phyloP scores from a whole-genome alignment of 1,140 invertebrate species.

The Habropoda laboriosa region DNA sequence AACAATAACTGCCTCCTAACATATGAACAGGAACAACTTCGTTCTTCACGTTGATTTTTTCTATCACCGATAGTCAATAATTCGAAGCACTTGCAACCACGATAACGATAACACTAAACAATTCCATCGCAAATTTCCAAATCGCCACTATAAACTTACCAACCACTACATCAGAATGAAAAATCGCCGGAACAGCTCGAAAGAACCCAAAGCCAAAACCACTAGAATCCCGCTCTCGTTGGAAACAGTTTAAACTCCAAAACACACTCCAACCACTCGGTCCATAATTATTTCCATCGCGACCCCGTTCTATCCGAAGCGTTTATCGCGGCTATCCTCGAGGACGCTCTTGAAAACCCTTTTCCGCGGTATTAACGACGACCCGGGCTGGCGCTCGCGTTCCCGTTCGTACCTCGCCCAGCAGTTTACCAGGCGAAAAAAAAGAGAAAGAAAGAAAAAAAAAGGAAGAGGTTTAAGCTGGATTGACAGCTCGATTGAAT shows the following conservation, averaged over 20 bases:
- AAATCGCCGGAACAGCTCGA: too few species aligned
- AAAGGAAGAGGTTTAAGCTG: too few species aligned
- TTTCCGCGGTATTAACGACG: conserved; percentile 9
- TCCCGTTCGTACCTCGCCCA: not conserved
- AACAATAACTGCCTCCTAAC: too few species aligned
- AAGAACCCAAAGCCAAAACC: not conserved
- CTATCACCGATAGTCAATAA: too few species aligned
- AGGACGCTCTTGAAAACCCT: not conserved
- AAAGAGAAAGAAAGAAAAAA: too few species aligned
- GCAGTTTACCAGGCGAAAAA: conserved; percentile 26
- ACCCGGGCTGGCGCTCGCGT: not conserved
- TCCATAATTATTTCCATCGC: conserved; percentile 13
- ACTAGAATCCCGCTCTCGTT: not conserved
- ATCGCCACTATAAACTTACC: too few species aligned
- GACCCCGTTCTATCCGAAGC: not conserved
- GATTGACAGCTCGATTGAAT: conserved; percentile 30
- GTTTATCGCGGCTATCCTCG: not conserved
- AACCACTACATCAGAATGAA: too few species aligned
- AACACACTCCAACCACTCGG: not conserved
- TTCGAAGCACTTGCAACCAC: too few species aligned
- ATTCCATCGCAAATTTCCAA: too few species aligned
- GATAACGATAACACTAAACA: too few species aligned
- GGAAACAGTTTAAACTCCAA: not conserved
- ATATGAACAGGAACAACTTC: too few species aligned
- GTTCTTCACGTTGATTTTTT: too few species aligned